Evolutionary conservation across 2,113 vertebrate genomes (phyloP), one percentile per base, ranked within the genome.

Genomic region (Indicator indicator): DNA sequence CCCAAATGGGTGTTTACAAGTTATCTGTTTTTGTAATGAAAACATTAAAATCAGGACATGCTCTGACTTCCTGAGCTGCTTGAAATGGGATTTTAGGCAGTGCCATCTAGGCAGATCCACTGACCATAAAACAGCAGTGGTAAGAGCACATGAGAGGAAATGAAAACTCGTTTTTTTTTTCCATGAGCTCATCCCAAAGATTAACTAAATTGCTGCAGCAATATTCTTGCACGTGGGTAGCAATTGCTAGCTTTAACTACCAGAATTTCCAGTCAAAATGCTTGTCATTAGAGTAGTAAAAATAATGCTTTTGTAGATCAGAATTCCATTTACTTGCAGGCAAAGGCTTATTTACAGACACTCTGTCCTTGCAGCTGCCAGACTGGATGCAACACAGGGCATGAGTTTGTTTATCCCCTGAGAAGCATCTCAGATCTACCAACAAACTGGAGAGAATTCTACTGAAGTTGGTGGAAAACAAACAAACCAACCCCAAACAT

Each of bases 41-140:
- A 91, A 23, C 44, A 83, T 72, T 89, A 71, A 86, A 89, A 79
- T 60, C 8, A 6, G 55, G 67, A 74, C n/a, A 38, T 0, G 2
- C 21, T 56, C 73, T 79, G 74, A 33, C 42, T 77, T 89, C n/a
- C 46, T 46, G 59, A 91, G 55, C 78, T 44, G 64, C 17, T 73
- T 64, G 60, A 89, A 92, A 92, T 52, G 50, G 36, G 42, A 54
- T 70, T 90, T 75, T 70, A 87, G 82, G 84, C 62, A 82, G 50
- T 6, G 44, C 26, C 59, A 70, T 59, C 67, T 7, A 5, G 55
- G 74, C 8, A 1, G 74, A 85, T 75, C 50, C 3, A 1, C 71
- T 89, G 93, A 85, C n/a, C 84, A 75, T 79, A 82, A 93, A 89
- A 67, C 71, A 55, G 16, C 71, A 79, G 63, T 55, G 67, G 20